Percentiles rank a stretch among this genome's conserved stretches.
Evolutionary conservation across 2,113 vertebrate genomes (phyloP).

Genomic region (Prunella fulvescens): DNA sequence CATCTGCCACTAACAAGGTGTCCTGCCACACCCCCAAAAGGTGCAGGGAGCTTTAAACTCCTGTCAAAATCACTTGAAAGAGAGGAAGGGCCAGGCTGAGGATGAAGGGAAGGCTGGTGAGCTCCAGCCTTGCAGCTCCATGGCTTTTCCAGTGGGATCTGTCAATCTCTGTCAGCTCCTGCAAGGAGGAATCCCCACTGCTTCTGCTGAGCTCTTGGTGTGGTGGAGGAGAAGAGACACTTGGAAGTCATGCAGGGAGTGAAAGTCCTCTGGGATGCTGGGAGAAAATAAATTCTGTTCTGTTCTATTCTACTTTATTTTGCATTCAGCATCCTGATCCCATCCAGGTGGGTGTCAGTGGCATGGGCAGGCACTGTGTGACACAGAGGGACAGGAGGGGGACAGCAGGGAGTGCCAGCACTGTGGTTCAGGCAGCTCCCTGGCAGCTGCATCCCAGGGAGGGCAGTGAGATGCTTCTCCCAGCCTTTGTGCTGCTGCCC

Average conservation of each 20-base stretch:
- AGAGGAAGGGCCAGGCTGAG: background rate
- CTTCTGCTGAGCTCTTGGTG: background rate
- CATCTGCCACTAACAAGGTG: background rate
- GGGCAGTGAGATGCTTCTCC: background rate
- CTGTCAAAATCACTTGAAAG: background rate
- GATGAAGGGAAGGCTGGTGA: background rate
- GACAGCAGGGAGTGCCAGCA: background rate
- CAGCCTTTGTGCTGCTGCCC: background rate
- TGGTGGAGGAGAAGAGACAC: background rate
- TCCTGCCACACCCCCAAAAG: background rate
- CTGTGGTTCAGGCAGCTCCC: background rate
- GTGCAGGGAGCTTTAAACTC: background rate
- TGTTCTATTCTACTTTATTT: accelerated
- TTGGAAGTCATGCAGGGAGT: background rate
- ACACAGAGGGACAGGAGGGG: background rate
- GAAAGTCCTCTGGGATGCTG: background rate
- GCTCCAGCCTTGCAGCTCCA: background rate
- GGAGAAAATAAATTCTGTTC: background rate
- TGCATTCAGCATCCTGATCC: background rate
- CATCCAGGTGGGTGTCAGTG: background rate
- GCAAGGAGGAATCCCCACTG: background rate
- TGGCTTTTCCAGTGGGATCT: background rate
- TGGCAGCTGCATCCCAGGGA: background rate
- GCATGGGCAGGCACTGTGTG: accelerated
- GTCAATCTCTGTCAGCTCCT: background rate